Conservation (phyloP, 2,888 invertebrate genomes). For the Zygogramma bicolorata region DNA sequence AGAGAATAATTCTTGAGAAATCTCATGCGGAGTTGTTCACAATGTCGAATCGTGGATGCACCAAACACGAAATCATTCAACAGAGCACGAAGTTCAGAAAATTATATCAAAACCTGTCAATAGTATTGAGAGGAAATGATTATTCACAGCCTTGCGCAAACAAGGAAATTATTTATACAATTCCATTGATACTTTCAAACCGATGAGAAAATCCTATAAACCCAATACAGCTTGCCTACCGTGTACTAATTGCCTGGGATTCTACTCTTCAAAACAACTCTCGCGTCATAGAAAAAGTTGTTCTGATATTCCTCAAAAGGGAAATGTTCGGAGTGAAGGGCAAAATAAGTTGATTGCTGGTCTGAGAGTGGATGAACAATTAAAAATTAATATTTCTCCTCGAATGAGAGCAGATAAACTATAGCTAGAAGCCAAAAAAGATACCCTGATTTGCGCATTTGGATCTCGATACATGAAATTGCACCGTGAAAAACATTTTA, state of each 20-base stretch:
- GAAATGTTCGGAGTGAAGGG: constrained; percentile 17
- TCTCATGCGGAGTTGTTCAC: too few relatives aligned
- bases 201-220: constrained; percentile 21
- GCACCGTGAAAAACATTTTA: constrained; percentile 35
- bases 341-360: constrained; percentile 27
- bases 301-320: constrained; percentile 6
- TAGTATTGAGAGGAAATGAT: constrained; percentile 1
- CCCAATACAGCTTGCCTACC: constrained; percentile 26
- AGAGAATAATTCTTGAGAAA: too few relatives aligned
- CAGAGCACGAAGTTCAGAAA: constrained; percentile 27
- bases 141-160: constrained; percentile 28
- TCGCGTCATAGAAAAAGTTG: constrained; percentile 47
- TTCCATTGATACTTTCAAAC: constrained; percentile 27
- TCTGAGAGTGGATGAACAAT: constrained; percentile 17
- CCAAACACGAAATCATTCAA: constrained; percentile 22
- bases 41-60: too few relatives aligned
- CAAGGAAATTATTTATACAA: constrained; percentile 43
- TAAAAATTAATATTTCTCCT: constrained; percentile 20
- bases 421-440: constrained; percentile 33
- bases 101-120: constrained; percentile 14
- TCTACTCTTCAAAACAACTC: constrained; percentile 44
- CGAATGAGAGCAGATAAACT: constrained; percentile 23
- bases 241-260: constrained; percentile 48
- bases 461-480: constrained; percentile 37
- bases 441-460: constrained; percentile 36